A percentile compares a stretch with the other conserved stretches of the same genome.
Conservation (phyloP, 2,888 invertebrate genomes). For the Myopa tessellatipennis region DNA sequence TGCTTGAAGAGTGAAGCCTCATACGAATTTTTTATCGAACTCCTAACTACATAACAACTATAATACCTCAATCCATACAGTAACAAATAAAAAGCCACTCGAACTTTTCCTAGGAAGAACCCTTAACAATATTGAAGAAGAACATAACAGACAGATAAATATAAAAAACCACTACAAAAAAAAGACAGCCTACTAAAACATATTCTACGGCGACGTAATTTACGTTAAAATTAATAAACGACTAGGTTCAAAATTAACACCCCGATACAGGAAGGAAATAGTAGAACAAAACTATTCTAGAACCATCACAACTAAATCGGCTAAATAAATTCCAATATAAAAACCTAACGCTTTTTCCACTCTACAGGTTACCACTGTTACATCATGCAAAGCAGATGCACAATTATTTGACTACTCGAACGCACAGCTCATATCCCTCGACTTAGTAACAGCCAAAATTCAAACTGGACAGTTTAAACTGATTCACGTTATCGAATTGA, state of each 20-base stretch:
- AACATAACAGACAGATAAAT: too few relatives aligned
- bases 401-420: conserved; percentile 37
- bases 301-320: not conserved
- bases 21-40: too few relatives aligned
- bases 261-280: conserved; percentile 41
- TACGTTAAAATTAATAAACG: conserved; percentile 43
- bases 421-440: conserved; percentile 37
- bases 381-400: too few relatives aligned
- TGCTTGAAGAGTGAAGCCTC: too few relatives aligned
- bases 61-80: too few relatives aligned
- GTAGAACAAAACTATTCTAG: conserved; percentile 32
- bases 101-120: too few relatives aligned
- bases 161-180: conserved; percentile 16
- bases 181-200: conserved; percentile 40
- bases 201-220: conserved; percentile 41
- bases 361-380: not conserved
- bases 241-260: conserved; percentile 40
- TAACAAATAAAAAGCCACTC: too few relatives aligned
- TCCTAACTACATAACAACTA: too few relatives aligned
- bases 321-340: not conserved
- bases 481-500: conserved; percentile 40
- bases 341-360: conserved; percentile 6
- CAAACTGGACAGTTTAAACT: conserved; percentile 40
- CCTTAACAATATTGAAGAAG: too few relatives aligned
- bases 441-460: conserved; percentile 37